Evolutionary conservation across 2,888 invertebrate genomes (phyloP).

Genomic region (Tolmerus cingulatus): DNA sequence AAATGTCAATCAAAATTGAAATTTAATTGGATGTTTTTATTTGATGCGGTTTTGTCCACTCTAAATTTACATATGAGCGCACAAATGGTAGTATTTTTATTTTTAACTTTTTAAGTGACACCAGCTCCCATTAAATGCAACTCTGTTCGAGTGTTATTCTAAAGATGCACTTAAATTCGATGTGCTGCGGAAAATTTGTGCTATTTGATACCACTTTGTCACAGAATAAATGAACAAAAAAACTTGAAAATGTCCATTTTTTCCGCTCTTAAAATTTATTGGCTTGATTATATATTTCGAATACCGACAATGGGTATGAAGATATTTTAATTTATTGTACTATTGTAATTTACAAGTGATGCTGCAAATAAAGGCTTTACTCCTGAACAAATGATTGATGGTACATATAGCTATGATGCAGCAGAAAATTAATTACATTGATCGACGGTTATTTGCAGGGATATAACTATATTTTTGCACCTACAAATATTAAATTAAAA

Average conservation of each 20-base stretch:
- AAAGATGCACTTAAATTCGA: not conserved
- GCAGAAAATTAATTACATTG: not conserved
- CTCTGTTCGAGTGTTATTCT: not conserved
- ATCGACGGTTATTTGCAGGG: not conserved
- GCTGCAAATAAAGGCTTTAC: not conserved
- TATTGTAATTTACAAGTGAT: not conserved
- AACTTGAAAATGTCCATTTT: not conserved
- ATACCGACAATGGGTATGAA: not conserved
- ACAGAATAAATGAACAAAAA: not conserved
- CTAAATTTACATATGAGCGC: not conserved
- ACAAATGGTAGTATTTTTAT: not conserved
- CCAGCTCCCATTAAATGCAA: not conserved
- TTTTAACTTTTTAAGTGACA: not conserved
- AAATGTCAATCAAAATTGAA: not conserved
- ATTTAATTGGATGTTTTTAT: not conserved
- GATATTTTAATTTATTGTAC: not conserved
- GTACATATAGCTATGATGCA: not conserved
- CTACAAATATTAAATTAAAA: too few species aligned
- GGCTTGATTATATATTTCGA: not conserved
- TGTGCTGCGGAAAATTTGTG: not conserved
- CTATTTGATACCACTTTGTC: not conserved
- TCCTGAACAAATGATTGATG: not conserved
- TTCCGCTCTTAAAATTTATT: not conserved
- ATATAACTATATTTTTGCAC: too few species aligned
- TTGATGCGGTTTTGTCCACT: not conserved